phyloP scores from a whole-genome alignment of 2,113 vertebrate species.

The Thunnus thynnus region DNA sequence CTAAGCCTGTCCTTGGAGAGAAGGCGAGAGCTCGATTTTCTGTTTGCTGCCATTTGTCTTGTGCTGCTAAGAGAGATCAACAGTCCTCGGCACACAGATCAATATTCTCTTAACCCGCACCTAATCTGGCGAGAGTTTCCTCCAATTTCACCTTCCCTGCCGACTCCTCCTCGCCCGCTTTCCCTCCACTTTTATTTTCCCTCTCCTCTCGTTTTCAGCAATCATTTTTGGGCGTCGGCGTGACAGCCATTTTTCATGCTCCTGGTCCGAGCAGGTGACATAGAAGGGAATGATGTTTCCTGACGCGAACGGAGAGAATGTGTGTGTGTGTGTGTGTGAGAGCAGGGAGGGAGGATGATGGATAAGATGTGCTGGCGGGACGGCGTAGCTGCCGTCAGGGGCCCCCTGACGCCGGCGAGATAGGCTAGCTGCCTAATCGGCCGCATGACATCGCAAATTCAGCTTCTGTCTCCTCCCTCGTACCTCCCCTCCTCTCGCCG shows the following conservation, averaged over 20 bases:
- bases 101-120: constrained; percentile 98
- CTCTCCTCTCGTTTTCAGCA: constrained; percentile 84
- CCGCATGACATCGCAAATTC: constrained; percentile 87
- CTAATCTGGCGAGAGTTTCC: constrained; percentile 93
- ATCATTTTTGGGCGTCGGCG: constrained; percentile 89
- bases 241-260: constrained; percentile 95
- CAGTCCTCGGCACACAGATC: constrained; percentile 98
- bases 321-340: constrained; percentile 56
- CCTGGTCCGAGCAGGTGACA: constrained; percentile 93
- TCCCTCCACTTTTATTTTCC: constrained; percentile 64
- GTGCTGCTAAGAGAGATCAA: constrained; percentile 96
- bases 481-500: constrained; percentile 3
- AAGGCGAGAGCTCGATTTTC: constrained; percentile 88
- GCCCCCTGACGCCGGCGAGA: constrained; percentile 78
- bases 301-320: constrained; percentile 87
- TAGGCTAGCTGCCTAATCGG: constrained; percentile 91
- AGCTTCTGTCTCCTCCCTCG: constrained; percentile 31
- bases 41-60: constrained; percentile 98
- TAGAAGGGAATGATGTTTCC: constrained; percentile 93
- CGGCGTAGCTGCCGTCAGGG: constrained; percentile 74
- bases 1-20: constrained; percentile 91
- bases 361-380: constrained; percentile 77
- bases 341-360: constrained; percentile 77
- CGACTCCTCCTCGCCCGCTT: constrained; percentile 39
- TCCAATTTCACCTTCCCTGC: constrained; percentile 91